phyloP scores from a whole-genome alignment of 2,113 vertebrate genomes.

The Siniperca chuatsi region DNA sequence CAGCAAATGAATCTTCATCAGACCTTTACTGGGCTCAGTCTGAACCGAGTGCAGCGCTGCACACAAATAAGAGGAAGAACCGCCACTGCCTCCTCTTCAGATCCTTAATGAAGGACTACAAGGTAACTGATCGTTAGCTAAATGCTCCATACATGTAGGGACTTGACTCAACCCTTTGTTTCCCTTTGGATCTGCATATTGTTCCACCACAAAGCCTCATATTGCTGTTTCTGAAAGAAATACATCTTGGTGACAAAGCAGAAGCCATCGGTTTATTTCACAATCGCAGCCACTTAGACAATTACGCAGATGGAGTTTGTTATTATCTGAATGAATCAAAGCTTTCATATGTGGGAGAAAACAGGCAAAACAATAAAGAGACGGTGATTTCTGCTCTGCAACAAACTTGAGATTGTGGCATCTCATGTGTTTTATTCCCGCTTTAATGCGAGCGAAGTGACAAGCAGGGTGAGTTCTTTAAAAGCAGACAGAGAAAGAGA shows the following conservation, averaged over 20 bases:
- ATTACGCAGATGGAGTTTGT: slow-evolving; percentile 42
- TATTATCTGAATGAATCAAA: slow-evolving; percentile 41
- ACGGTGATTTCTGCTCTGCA: slow-evolving; percentile 18
- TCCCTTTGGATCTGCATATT: slow-evolving; percentile 41
- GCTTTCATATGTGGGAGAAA: slow-evolving; percentile 13
- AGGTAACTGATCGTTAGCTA: slow-evolving; percentile 46
- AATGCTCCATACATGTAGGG: slow-evolving; percentile 39
- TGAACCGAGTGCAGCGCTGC: slow-evolving; percentile 26
- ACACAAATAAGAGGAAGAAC: slow-evolving; percentile 9
- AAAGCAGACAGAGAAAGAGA: slow-evolving; percentile 40
- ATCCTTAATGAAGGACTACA: slow-evolving; percentile 30
- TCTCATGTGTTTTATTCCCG: slow-evolving; percentile 33
- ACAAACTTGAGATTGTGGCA: slow-evolving; percentile 29
- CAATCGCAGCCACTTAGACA: slow-evolving; percentile 48
- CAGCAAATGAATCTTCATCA: slow-evolving; percentile 68
- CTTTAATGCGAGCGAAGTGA: slow-evolving; percentile 60
- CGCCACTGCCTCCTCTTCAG: slow-evolving; percentile 7
- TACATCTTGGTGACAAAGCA: slow-evolving; percentile 46
- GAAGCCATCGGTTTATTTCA: slow-evolving; percentile 56
- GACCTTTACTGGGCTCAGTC: slow-evolving; percentile 49
- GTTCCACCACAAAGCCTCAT: slow-evolving; percentile 50
- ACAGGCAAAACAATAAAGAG: slow-evolving; percentile 26
- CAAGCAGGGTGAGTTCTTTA: slow-evolving; percentile 74
- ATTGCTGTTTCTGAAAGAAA: slow-evolving; percentile 50
- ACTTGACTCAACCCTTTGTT: slow-evolving; percentile 43